phyloP scores from a whole-genome alignment of 2,888 invertebrate genomes.

The Heliconius cydno region DNA sequence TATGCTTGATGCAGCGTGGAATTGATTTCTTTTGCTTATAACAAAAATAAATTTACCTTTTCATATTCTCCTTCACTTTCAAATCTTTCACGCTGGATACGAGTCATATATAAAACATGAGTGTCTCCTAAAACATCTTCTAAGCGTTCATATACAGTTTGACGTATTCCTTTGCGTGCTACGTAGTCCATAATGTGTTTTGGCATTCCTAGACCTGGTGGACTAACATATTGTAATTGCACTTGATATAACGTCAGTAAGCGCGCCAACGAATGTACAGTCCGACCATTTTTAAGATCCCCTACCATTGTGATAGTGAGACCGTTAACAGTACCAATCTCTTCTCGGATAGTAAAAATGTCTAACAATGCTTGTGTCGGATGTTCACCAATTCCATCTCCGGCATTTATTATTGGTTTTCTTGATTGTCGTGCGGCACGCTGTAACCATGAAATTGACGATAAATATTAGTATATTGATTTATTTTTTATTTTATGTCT shows the following conservation, averaged over 20 bases:
- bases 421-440: conserved; percentile 91
- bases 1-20: no score
- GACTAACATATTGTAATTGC: conserved; percentile 95
- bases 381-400: conserved; percentile 98
- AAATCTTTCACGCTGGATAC: conserved; percentile 98
- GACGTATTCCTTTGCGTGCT: conserved; percentile 89
- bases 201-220: conserved; percentile 95
- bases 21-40: neutral
- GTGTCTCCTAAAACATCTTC: conserved; percentile 95
- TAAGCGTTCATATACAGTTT: conserved; percentile 88
- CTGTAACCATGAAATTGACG: conserved; percentile 71
- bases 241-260: conserved; percentile 97
- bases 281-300: conserved; percentile 98
- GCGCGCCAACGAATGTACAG: conserved; percentile 98
- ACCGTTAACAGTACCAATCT: conserved; percentile 99
- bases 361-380: conserved; percentile 99
- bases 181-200: conserved; percentile 92
- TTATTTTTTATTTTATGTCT: neutral
- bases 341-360: conserved; percentile 98
- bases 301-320: conserved; percentile 99
- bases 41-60: conserved; percentile 81
- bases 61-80: conserved; percentile 92
- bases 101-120: conserved; percentile 99
- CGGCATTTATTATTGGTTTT: conserved; percentile 98
- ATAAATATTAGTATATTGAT: neutral